phyloP scores from a whole-genome alignment of 2,888 invertebrate species.

The Hyppa rectilinea region DNA sequence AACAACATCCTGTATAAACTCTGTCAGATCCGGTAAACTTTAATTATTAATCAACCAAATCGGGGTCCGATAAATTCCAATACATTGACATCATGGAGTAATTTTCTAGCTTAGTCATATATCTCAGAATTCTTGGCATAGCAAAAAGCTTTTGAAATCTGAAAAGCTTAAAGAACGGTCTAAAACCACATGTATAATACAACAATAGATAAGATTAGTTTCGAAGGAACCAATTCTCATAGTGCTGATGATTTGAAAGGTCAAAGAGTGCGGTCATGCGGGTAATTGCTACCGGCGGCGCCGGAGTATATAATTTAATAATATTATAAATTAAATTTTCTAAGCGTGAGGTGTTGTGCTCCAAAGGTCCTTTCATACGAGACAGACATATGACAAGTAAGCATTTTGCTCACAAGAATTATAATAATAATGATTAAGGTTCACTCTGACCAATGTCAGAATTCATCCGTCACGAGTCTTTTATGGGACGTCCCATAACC shows the following conservation, averaged over 20 bases:
- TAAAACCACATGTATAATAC: conserved; percentile 3
- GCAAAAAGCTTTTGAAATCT: conserved; percentile 7
- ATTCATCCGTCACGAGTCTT: too few species aligned
- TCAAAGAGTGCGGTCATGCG: conserved; percentile 16
- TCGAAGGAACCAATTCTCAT: not conserved
- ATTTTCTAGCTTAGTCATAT: conserved; percentile 67
- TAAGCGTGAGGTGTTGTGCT: not conserved
- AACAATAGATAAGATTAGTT: conserved; percentile 22
- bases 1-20: conserved; percentile 47
- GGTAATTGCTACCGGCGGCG: conserved; percentile 21
- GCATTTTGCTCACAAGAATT: too few species aligned
- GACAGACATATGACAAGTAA: too few species aligned
- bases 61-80: conserved; percentile 61
- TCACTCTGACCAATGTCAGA: too few species aligned
- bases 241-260: conserved; percentile 17
- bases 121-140: conserved; percentile 22
- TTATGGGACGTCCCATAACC: too few species aligned
- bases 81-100: conserved; percentile 51
- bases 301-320: not conserved
- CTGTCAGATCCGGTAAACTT: conserved; percentile 43
- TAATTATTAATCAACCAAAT: conserved; percentile 63
- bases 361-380: too few species aligned
- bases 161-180: conserved; percentile 29
- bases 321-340: not conserved
- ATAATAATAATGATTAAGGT: too few species aligned